phyloP scores from a whole-genome alignment of 37 sponge, comb jelly and placozoan genomes.

The Tethya wilhelma region DNA sequence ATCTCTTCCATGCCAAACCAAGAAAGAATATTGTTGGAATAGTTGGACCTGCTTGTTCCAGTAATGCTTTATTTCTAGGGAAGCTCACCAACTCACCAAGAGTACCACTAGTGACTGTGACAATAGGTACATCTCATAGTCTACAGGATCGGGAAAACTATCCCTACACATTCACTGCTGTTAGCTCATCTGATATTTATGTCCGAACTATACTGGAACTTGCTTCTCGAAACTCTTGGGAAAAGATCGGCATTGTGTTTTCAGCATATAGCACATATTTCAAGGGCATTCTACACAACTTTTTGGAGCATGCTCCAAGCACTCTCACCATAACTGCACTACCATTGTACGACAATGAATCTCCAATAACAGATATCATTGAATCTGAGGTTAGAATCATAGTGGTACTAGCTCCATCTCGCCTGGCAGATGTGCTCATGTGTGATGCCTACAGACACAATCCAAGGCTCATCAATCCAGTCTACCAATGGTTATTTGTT shows the following conservation, averaged over 20 bases:
- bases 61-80: not conserved
- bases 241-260: not conserved
- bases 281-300: too few relatives aligned
- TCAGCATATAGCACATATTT: not conserved
- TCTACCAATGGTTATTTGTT: not conserved
- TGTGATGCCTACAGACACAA: not conserved
- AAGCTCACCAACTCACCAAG: too few relatives aligned
- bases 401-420: not conserved
- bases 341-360: too few relatives aligned
- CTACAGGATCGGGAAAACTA: not conserved
- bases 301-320: too few relatives aligned
- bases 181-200: not conserved
- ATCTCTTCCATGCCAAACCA: not conserved
- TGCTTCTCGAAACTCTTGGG: not conserved
- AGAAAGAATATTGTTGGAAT: not conserved
- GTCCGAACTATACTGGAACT: not conserved
- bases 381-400: not conserved
- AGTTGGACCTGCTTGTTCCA: constrained; percentile 7
- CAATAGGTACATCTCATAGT: not conserved
- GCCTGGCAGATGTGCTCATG: not conserved
- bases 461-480: not conserved
- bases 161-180: not conserved
- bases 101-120: not conserved
- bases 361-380: not conserved
- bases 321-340: too few relatives aligned